Percentiles rank a stretch among this genome's conserved stretches.
These are phyloP conservation scores for Sebastes schlegelii DNA, from an alignment of 2,113 vertebrate species.

Conservation along the genomic window DNA sequence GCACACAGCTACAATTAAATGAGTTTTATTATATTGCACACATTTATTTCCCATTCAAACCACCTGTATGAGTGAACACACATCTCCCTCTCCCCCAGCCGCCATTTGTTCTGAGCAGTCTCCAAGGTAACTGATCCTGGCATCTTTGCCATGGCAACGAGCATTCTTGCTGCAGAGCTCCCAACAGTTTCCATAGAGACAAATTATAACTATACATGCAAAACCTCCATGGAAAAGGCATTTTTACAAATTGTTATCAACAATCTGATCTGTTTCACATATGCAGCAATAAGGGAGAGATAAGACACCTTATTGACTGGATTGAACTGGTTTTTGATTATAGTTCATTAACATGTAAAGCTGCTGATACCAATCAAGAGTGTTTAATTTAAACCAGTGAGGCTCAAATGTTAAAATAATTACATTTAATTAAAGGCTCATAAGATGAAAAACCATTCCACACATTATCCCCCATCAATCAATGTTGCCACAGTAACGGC, in stretches of 20 bases:
- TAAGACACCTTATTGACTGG: not conserved
- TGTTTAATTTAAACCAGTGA: not conserved
- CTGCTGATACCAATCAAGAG: not conserved
- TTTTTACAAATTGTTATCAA: not conserved
- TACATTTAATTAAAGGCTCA: not conserved
- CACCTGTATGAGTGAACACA: slow-evolving; percentile 67
- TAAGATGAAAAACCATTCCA: not conserved
- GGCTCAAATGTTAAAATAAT: not conserved
- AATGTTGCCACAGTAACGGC: slow-evolving; percentile 62
- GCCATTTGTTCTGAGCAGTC: slow-evolving; percentile 56
- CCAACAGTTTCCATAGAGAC: slow-evolving; percentile 81
- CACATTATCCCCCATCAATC: slow-evolving; percentile 1
- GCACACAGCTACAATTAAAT: not conserved
- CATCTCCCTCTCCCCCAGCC: slow-evolving; percentile 11
- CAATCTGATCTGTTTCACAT: not conserved
- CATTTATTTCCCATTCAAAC: slow-evolving; percentile 17
- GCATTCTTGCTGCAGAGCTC: slow-evolving; percentile 57
- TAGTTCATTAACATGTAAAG: not conserved
- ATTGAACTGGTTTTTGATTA: not conserved
- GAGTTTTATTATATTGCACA: not conserved
- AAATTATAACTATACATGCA: slow-evolving; percentile 43
- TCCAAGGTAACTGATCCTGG: slow-evolving; percentile 69
- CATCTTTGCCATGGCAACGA: slow-evolving; percentile 78
- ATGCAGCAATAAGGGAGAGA: not conserved
- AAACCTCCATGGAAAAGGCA: not conserved